Percentiles rank a stretch among this genome's conserved stretches.
Evolutionary conservation across 2,888 invertebrate genomes (phyloP).

Genomic region (Phortica magna): DNA sequence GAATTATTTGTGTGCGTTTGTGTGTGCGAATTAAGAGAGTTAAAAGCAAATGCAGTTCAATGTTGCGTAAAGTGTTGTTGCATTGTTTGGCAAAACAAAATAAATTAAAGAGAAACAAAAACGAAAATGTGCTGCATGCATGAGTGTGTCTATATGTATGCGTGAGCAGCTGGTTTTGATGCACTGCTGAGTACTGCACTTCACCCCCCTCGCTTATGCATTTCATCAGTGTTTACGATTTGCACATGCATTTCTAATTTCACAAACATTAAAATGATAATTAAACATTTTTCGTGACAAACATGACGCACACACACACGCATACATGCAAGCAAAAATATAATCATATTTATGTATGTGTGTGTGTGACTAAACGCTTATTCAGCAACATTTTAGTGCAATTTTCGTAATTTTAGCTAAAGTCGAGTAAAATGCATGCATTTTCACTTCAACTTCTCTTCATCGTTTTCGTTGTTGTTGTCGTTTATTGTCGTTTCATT

Average conservation of each 20-base stretch:
- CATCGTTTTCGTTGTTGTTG: background rate
- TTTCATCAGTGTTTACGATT: slow-evolving; percentile 50
- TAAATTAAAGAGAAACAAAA: background rate
- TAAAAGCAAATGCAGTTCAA: background rate
- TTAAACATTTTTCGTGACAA: slow-evolving; percentile 53
- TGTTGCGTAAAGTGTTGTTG: background rate
- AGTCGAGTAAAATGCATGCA: background rate
- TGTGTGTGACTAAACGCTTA: slow-evolving; percentile 1
- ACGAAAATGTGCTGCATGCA: background rate
- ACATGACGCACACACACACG: background rate
- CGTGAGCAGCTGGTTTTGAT: background rate
- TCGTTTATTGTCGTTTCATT: slow-evolving; percentile 56
- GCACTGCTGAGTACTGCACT: background rate
- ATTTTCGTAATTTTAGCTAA: background rate
- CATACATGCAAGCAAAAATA: background rate
- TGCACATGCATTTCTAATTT: slow-evolving; percentile 67
- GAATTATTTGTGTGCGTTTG: background rate
- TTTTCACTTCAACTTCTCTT: slow-evolving; percentile 32
- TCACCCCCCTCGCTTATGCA: background rate
- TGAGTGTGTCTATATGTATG: background rate
- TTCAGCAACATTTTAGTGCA: slow-evolving; percentile 5
- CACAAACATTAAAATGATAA: slow-evolving; percentile 74
- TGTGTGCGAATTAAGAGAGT: background rate
- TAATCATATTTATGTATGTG: background rate
- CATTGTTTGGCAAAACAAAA: background rate